Base-by-base conservation (phyloP, 2,888 invertebrate species). In the Lissocephala sabroskyi region DNA sequence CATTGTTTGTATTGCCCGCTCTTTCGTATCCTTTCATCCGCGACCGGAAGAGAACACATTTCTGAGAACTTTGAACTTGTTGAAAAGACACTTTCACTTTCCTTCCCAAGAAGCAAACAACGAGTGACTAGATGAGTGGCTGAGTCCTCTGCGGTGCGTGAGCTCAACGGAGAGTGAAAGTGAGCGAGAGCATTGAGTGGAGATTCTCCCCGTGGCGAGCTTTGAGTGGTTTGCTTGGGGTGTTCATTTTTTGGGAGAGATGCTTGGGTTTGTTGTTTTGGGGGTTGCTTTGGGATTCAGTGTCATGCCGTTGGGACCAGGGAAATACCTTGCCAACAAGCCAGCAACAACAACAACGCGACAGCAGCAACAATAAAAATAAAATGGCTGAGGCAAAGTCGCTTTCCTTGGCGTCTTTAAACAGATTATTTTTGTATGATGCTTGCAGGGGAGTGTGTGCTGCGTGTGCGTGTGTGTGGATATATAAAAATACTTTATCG, bases 231-330 rank as follows among this genome's bases (percentile, higher is more conserved):
- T 65, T 67, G 52, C 26, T 13, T 11, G 51, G 35, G 10, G 13
- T 26, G 63, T 75, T 65, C 59, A 64, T 65, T n/a, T n/a, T n/a
- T 70, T 32, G 17, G 52, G 59, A 66, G 50, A 46, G n/a, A 42
- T 45, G 39, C 46, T 48, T 53, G 42, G 43, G 43, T 49, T 45
- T 48, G 41, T 35, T 42, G 44, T 32, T 64, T 62, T 67, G 53
- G 74, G 74, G 79, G 82, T 82, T 82, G 84, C 84, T 84, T 74
- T 80, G 84, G 84, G 84, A 84, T 77, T 83, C 79, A 67, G 70
- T 76, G 80, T 80, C 84, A 84, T 82, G 84, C 84, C 83, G 81
- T 63, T 84, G 84, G 84, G 84, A 84, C 81, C 79, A 78, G 79
- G 82, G 81, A 80, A 81, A 79, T 74, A 79, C 80, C 74, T 81